A percentile compares a stretch with the other conserved stretches of the same genome.
phyloP scores from a whole-genome alignment of 2,797 vertebrate species.

The Poeciliopsis paucimaculata region DNA sequence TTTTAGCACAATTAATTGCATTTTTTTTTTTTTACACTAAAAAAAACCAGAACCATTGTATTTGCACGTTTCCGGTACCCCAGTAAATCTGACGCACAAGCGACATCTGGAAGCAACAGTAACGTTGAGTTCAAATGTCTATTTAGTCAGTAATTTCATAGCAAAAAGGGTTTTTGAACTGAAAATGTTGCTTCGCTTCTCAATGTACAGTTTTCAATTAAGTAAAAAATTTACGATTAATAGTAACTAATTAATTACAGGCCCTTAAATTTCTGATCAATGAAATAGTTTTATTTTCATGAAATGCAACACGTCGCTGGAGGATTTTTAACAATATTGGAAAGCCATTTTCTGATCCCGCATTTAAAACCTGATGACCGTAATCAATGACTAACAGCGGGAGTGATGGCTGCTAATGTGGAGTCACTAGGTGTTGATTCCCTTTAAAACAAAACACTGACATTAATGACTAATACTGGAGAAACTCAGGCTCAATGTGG shows the following conservation, averaged over 20 bases:
- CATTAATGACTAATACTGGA: background rate
- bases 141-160: too few species aligned
- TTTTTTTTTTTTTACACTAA: background rate
- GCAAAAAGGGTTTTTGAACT: too few species aligned
- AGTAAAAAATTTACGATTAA: too few species aligned
- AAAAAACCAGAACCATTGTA: background rate
- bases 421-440: background rate
- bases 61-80: too few species aligned
- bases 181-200: too few species aligned
- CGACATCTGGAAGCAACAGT: too few species aligned
- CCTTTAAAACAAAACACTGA: background rate
- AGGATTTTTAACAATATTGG: background rate
- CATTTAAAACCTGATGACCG: background rate
- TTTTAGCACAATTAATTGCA: background rate
- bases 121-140: too few species aligned
- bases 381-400: background rate
- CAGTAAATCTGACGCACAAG: too few species aligned
- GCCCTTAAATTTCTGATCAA: background rate
- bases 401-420: background rate
- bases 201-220: too few species aligned
- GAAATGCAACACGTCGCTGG: background rate
- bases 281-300: background rate
- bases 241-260: too few species aligned
- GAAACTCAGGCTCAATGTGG: background rate
- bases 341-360: background rate